Evolutionary conservation across 2,888 invertebrate species (phyloP).

Genomic region (Thyatira batis): DNA sequence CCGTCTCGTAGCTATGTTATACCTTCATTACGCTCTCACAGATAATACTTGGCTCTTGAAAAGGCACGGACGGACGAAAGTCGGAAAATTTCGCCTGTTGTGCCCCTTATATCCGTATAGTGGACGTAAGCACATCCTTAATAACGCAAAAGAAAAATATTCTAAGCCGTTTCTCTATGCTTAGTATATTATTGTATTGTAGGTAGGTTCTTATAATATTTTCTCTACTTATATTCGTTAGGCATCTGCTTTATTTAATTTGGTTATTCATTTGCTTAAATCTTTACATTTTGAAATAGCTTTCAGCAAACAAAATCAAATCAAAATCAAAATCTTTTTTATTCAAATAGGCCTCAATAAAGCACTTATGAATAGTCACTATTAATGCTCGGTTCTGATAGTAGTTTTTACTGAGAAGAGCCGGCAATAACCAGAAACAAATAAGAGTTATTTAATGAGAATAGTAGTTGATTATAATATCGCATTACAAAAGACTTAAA

Average conservation of each 20-base stretch:
- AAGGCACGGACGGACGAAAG: conserved; percentile 7
- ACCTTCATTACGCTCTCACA: conserved; percentile 23
- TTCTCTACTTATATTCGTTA: no score
- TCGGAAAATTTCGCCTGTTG: conserved; percentile 1
- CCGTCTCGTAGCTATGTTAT: conserved; percentile 45
- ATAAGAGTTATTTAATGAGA: no score
- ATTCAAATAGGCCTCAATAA: no score
- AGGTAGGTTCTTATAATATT: background rate
- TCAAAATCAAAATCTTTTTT: no score
- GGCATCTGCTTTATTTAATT: no score
- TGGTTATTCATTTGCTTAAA: no score
- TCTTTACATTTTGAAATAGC: no score
- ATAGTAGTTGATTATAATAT: background rate
- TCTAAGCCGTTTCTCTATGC: background rate
- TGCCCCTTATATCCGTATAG: background rate
- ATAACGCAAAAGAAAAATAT: background rate
- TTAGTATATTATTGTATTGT: background rate
- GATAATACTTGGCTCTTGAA: conserved; percentile 22
- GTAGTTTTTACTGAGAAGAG: no score
- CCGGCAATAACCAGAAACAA: no score
- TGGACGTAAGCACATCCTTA: background rate
- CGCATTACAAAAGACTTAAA: background rate
- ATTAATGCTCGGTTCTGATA: no score
- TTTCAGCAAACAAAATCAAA: no score
- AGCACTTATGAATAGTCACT: no score